Evolutionary conservation across 2,113 vertebrate genomes (phyloP).

Genomic region (Calcarius ornatus): DNA sequence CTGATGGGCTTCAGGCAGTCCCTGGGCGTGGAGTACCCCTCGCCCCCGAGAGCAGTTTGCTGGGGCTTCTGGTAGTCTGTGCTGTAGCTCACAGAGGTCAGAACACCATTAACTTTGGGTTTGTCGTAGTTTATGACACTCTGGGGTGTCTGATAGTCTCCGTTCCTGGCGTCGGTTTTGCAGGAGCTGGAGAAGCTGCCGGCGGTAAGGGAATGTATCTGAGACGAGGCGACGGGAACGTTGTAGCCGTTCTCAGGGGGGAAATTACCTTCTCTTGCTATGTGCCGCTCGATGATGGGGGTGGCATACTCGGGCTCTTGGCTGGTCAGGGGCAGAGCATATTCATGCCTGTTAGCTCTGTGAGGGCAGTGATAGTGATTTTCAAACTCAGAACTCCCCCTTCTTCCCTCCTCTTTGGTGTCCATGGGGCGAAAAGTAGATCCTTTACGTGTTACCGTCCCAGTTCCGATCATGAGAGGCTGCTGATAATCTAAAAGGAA

Average conservation of each 20-base stretch:
- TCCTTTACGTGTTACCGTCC: conserved; percentile 80
- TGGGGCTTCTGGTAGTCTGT: conserved; percentile 71
- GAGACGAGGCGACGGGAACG: conserved; percentile 65
- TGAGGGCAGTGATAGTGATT: conserved; percentile 79
- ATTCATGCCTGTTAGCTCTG: conserved; percentile 72
- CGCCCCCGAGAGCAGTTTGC: not conserved
- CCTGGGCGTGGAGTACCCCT: conserved; percentile 75
- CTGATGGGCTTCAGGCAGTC: conserved; percentile 74
- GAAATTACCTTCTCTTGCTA: conserved; percentile 69
- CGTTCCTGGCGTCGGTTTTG: conserved; percentile 7
- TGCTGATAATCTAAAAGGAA: conserved; percentile 81
- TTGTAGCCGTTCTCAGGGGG: conserved; percentile 72
- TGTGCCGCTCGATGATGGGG: conserved; percentile 82
- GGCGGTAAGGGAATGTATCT: conserved; percentile 67
- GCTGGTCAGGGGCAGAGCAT: conserved; percentile 80
- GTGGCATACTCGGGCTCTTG: conserved; percentile 85
- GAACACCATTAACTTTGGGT: conserved; percentile 65
- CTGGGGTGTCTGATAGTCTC: conserved; percentile 75
- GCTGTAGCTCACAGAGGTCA: not conserved
- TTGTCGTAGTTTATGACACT: conserved; percentile 75
- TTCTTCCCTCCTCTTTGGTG: conserved; percentile 55
- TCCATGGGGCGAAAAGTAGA: conserved; percentile 88
- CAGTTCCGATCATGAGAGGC: conserved; percentile 83
- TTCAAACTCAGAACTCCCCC: not conserved
- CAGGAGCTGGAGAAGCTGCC: conserved; percentile 29